A percentile compares a stretch with the other conserved stretches of the same genome.
Evolutionary conservation across 92 coral and sea anemone species (phyloP).

Genomic region (Epizoanthus ramosus): DNA sequence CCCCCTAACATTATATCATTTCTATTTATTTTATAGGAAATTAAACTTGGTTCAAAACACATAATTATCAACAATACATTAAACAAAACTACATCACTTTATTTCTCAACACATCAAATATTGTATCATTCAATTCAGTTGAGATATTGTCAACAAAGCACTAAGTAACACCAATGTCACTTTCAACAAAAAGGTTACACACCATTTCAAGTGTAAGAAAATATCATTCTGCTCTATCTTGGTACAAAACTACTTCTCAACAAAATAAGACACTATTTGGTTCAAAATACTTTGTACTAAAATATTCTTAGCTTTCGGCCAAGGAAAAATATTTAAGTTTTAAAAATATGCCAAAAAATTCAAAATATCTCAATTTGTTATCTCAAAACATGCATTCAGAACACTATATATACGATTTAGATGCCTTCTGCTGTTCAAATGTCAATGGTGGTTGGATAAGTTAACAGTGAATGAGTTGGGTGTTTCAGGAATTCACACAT

Average conservation of each 20-base stretch:
- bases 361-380: background rate
- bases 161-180: background rate
- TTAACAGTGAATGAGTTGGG: no score
- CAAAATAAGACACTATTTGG: conserved; percentile 5
- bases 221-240: conserved; percentile 7
- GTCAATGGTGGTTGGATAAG: no score
- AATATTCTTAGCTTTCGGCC: conserved; percentile 29
- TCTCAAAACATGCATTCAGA: no score
- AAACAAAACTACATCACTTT: conserved; percentile 5
- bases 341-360: conserved; percentile 13
- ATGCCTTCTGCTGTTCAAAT: conserved; percentile 17
- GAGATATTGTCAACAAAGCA: background rate
- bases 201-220: conserved; percentile 1
- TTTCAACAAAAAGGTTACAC: conserved; percentile 10
- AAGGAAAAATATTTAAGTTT: conserved; percentile 20
- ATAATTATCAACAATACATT: background rate
- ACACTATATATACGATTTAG: conserved; percentile 3
- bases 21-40: no score
- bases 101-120: conserved; percentile 11
- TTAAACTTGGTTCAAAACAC: no score
- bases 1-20: no score
- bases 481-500: no score
- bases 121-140: background rate
- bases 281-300: conserved; percentile 15
- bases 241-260: conserved; percentile 40